A percentile compares a stretch with the other conserved stretches of the same genome.
Conservation (phyloP, 2,113 vertebrate species). For the Phylloscopus trochilus region DNA sequence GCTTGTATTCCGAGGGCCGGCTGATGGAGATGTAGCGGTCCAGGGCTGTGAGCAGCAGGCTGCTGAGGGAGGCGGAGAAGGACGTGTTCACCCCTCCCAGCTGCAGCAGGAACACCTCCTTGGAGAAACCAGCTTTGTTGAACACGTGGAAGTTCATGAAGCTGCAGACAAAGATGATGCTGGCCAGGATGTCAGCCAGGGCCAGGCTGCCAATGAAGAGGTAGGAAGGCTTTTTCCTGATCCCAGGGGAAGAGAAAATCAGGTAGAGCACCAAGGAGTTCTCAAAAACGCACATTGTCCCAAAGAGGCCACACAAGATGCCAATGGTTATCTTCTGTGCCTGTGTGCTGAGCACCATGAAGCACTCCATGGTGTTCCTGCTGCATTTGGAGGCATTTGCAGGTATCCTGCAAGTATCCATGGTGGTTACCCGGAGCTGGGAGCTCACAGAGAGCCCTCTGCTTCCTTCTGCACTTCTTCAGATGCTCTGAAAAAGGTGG, state of each 20-base stretch:
- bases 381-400: slow-evolving; percentile 46
- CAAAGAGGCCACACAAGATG: slow-evolving; percentile 79
- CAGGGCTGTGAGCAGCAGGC: slow-evolving; percentile 87
- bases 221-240: slow-evolving; percentile 84
- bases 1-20: slow-evolving; percentile 79
- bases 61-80: slow-evolving; percentile 89
- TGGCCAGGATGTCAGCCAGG: slow-evolving; percentile 86
- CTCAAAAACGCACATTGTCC: slow-evolving; percentile 83
- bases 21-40: slow-evolving; percentile 91
- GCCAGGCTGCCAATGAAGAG: slow-evolving; percentile 90
- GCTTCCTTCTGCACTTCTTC: not conserved
- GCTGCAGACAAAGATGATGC: slow-evolving; percentile 82
- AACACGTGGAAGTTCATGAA: slow-evolving; percentile 90
- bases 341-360: slow-evolving; percentile 76
- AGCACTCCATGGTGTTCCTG: slow-evolving; percentile 69
- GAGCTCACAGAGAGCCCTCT: not conserved
- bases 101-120: slow-evolving; percentile 83
- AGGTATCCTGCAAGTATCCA: slow-evolving; percentile 37
- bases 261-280: slow-evolving; percentile 82
- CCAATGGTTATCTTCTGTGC: slow-evolving; percentile 74
- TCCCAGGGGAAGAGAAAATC: slow-evolving; percentile 74
- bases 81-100: slow-evolving; percentile 86
- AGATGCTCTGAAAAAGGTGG: slow-evolving; percentile 4
- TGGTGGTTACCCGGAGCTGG: not conserved
- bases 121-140: slow-evolving; percentile 17